A percentile compares a stretch with the other conserved stretches of the same genome.
phyloP scores from a whole-genome alignment of 2,113 vertebrate species.

The Furnarius figulus region DNA sequence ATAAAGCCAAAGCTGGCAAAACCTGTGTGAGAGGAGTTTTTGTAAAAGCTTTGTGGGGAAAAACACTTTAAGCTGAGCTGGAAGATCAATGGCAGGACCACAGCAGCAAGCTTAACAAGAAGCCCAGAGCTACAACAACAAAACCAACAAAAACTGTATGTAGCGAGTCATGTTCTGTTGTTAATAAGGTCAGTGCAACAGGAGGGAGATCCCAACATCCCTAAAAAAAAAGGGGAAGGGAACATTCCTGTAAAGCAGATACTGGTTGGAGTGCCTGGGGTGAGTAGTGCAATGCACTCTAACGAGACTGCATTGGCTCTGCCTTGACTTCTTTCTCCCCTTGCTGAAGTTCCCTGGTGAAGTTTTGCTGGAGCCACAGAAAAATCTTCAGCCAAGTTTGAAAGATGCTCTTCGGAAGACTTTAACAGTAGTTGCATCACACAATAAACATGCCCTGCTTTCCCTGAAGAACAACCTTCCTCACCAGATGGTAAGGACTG shows the following conservation, averaged over 20 bases:
- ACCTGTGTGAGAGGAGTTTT: background rate
- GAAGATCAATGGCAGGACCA: background rate
- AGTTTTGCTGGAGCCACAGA: background rate
- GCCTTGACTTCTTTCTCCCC: background rate
- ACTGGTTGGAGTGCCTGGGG: background rate
- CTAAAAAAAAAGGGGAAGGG: background rate
- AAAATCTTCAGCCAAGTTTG: background rate
- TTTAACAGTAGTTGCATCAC: background rate
- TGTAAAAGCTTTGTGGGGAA: background rate
- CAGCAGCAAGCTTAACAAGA: background rate
- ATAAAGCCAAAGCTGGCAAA: background rate
- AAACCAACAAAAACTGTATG: background rate
- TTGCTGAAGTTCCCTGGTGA: background rate
- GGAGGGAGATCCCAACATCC: background rate
- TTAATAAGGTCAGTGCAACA: constrained; percentile 8
- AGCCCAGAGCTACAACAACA: background rate
- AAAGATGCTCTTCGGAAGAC: background rate
- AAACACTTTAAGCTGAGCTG: background rate
- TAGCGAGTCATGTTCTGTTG: background rate
- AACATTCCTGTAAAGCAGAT: background rate
- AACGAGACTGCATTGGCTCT: background rate
- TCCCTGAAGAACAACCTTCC: background rate
- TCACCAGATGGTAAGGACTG: background rate
- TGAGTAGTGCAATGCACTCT: background rate
- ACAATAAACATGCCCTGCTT: background rate